Percentiles rank a stretch among this genome's conserved stretches.
These are phyloP conservation scores for Drosophila yakuba DNA, from an alignment of 1,140 invertebrate genomes.

Conservation along the genomic window DNA sequence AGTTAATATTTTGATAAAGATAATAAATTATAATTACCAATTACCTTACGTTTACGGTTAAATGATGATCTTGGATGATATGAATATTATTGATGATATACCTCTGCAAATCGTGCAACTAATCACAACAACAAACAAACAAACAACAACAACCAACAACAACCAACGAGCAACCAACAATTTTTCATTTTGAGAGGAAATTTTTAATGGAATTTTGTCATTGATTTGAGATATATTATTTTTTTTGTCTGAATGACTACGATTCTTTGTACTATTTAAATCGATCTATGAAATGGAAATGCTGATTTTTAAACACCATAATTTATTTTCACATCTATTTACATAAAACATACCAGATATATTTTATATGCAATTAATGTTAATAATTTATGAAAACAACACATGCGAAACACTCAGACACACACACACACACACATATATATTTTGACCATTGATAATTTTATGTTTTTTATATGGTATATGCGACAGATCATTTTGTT, in stretches of 20 bases:
- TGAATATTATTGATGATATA: conserved; percentile 55
- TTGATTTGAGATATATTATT: background rate
- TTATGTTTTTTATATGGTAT: conserved; percentile 73
- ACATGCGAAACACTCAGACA: conserved; percentile 26
- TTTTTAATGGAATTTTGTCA: conserved; percentile 24
- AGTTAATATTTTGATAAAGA: conserved; percentile 39
- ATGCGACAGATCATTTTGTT: conserved; percentile 61
- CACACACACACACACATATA: conserved; percentile 37
- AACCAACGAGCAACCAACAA: conserved; percentile 18
- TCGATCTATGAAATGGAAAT: conserved; percentile 29
- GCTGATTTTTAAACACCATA: conserved; percentile 52
- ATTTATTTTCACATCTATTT: conserved; percentile 64
- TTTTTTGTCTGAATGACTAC: conserved; percentile 22
- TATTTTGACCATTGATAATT: conserved; percentile 80
- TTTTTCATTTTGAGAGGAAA: conserved; percentile 7
- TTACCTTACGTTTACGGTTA: conserved; percentile 29
- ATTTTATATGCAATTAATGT: conserved; percentile 67
- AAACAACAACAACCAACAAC: conserved; percentile 6
- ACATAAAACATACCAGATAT: conserved; percentile 47
- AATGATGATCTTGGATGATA: conserved; percentile 46
- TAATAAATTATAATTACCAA: conserved; percentile 41
- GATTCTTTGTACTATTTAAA: conserved; percentile 24
- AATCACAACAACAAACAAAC: conserved; percentile 40
- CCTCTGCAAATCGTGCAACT: conserved; percentile 34
- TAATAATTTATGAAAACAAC: conserved; percentile 75